Conservation (phyloP, 1,140 invertebrate species). For the Drosophila mayri region DNA sequence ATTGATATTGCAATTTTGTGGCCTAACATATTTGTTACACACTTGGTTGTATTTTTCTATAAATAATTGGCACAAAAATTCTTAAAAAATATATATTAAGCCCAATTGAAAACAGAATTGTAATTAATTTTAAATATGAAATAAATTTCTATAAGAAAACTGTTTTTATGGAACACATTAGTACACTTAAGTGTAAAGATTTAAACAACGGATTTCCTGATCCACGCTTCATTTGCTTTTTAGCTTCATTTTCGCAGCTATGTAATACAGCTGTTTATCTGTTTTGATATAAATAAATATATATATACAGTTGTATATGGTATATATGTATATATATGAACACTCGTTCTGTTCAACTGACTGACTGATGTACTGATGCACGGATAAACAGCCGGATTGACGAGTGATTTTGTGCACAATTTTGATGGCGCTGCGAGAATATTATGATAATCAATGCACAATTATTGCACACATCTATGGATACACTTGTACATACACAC, state of each 20-base stretch:
- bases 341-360: constrained; percentile 14
- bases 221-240: constrained; percentile 27
- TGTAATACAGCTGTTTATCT: too few species aligned
- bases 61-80: too few species aligned
- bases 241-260: too few species aligned
- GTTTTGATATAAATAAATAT: constrained; percentile 19
- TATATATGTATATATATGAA: neutral
- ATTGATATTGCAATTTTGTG: neutral
- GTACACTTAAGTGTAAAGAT: neutral
- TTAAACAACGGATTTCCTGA: constrained; percentile 5
- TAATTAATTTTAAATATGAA: neutral
- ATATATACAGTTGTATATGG: neutral
- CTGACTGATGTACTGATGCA: constrained; percentile 17
- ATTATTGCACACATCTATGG: constrained; percentile 52
- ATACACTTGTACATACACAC: constrained; percentile 13
- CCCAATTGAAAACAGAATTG: too few species aligned
- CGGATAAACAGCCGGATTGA: constrained; percentile 33
- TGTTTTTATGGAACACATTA: neutral
- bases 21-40: neutral
- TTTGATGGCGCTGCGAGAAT: constrained; percentile 52
- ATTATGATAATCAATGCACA: constrained; percentile 76
- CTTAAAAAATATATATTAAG: too few species aligned
- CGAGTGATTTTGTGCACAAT: constrained; percentile 59
- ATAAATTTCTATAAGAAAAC: neutral
- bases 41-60: too few species aligned